Percentiles rank a stretch among this genome's conserved stretches.
phyloP scores from a whole-genome alignment of 1,140 invertebrate genomes.

The Gonioctena quinquepunctata region DNA sequence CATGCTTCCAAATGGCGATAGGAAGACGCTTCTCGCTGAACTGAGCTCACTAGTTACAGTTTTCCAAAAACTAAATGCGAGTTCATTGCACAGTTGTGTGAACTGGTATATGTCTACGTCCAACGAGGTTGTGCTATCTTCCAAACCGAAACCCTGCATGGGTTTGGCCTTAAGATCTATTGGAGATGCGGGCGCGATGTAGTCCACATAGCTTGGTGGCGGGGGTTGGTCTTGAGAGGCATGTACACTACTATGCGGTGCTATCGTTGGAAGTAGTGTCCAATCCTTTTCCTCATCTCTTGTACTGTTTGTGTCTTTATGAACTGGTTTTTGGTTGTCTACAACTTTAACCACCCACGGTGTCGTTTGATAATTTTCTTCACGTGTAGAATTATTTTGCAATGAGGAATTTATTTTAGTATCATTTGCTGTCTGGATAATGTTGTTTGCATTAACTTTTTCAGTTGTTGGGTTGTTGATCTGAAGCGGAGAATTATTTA shows the following conservation, averaged over 20 bases:
- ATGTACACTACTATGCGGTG: constrained; percentile 35
- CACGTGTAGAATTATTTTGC: too few relatives aligned
- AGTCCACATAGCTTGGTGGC: constrained; percentile 21
- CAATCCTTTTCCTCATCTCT: constrained; percentile 33
- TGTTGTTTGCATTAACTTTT: too few relatives aligned
- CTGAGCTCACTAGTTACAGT: constrained; percentile 71
- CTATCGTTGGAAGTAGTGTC: constrained; percentile 49
- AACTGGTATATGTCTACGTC: constrained; percentile 55
- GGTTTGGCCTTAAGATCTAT: constrained; percentile 63
- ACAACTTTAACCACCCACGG: too few relatives aligned
- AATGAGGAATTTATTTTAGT: too few relatives aligned
- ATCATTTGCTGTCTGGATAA: too few relatives aligned
- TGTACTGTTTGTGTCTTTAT: background rate
- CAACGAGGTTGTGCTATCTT: constrained; percentile 72
- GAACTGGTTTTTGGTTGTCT: too few relatives aligned
- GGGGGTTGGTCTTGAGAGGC: background rate
- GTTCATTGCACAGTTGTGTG: constrained; percentile 75
- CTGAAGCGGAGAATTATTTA: too few relatives aligned
- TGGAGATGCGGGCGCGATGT: constrained; percentile 38
- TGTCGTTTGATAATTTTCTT: too few relatives aligned
- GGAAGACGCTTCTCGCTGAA: constrained; percentile 73
- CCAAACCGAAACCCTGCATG: constrained; percentile 70
- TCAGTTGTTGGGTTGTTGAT: too few relatives aligned
- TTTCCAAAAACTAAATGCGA: constrained; percentile 81
- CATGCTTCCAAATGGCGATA: constrained; percentile 83